Evolutionary conservation across 2,888 invertebrate species (phyloP).

Genomic region (Tipula confusa): DNA sequence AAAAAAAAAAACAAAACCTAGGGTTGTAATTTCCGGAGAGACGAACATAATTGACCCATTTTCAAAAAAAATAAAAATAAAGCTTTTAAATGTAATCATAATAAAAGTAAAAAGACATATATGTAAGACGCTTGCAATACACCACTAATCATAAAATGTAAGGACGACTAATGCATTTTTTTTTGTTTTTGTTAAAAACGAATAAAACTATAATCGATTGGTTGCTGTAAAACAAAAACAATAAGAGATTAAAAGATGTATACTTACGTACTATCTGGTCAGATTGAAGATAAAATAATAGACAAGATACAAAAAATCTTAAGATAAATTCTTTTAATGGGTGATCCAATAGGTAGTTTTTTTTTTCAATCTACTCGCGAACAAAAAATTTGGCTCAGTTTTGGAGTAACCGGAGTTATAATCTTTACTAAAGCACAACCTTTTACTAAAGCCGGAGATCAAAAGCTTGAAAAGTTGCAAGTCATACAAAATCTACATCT

Average conservation of each 20-base stretch:
- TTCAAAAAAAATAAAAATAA: too few relatives aligned
- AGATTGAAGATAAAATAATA: neutral
- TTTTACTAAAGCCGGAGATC: too few relatives aligned
- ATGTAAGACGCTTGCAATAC: neutral
- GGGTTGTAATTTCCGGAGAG: neutral
- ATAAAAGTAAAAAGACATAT: neutral
- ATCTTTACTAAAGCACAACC: too few relatives aligned
- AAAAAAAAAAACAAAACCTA: too few relatives aligned
- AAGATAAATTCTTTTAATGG: neutral
- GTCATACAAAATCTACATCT: too few relatives aligned
- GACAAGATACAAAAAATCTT: neutral
- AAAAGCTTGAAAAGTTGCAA: too few relatives aligned
- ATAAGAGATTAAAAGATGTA: too few relatives aligned
- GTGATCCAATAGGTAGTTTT: too few relatives aligned
- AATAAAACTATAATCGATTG: neutral
- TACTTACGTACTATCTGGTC: too few relatives aligned
- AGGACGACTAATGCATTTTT: neutral
- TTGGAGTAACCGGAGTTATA: too few relatives aligned
- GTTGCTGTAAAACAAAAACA: neutral
- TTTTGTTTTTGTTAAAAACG: neutral
- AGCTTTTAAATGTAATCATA: constrained; percentile 8
- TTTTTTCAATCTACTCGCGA: too few relatives aligned
- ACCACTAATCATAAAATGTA: neutral
- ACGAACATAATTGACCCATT: neutral
- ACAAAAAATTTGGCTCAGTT: too few relatives aligned